phyloP scores from a whole-genome alignment of 2,888 invertebrate genomes.

The Lycia hirtaria region DNA sequence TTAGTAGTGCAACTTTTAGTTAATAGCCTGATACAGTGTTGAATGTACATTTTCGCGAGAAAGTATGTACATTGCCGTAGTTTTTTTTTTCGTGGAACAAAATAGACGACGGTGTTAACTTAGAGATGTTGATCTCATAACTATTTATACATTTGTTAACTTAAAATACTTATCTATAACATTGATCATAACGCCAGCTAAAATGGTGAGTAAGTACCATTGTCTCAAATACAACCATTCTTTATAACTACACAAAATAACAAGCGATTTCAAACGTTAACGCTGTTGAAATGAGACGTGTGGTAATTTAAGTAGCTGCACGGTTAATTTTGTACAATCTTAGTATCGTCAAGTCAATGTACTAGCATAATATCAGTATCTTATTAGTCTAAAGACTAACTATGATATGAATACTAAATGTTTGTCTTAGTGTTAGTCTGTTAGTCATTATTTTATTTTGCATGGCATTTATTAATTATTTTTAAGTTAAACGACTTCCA shows the following conservation, averaged over 20 bases:
- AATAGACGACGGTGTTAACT: background rate
- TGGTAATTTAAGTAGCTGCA: background rate
- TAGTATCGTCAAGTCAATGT: conserved; percentile 30
- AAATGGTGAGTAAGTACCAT: conserved; percentile 21
- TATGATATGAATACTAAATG: conserved; percentile 21
- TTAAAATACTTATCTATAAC: conserved; percentile 21
- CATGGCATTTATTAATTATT: background rate
- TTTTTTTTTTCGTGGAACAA: no score
- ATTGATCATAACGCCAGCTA: conserved; percentile 18
- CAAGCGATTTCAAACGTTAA: conserved; percentile 1
- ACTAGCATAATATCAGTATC: conserved; percentile 8
- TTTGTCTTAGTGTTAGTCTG: conserved; percentile 6
- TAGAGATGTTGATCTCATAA: conserved; percentile 10
- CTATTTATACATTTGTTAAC: conserved; percentile 21
- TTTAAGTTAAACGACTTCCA: no score
- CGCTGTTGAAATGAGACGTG: accelerated
- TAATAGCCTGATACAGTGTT: no score
- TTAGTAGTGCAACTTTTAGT: no score
- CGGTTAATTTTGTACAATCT: conserved; percentile 13
- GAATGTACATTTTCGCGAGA: no score
- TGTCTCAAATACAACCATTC: conserved; percentile 11
- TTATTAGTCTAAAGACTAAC: conserved; percentile 23
- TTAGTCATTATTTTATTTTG: conserved; percentile 20
- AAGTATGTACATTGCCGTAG: no score
- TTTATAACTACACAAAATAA: background rate